Evolutionary conservation across 1,140 invertebrate species (phyloP).

Genomic region (Achroia grisella): DNA sequence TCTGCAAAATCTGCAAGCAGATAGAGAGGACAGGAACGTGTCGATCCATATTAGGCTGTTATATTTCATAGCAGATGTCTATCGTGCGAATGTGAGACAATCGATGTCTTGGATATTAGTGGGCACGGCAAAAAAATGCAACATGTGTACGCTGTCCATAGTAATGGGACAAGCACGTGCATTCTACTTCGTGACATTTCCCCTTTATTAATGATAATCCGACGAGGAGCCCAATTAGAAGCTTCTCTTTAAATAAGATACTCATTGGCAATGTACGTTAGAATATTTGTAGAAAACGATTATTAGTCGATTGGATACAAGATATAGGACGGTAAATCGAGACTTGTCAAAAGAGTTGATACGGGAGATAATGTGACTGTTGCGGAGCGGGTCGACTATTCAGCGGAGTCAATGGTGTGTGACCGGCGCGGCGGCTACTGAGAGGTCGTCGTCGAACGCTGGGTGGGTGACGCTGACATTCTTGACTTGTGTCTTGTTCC

Average conservation of each 20-base stretch:
- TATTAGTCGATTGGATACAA: too few species aligned
- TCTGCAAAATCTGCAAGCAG: constrained; percentile 23
- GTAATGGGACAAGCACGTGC: constrained; percentile 38
- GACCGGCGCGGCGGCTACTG: constrained; percentile 42
- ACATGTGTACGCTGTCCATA: constrained; percentile 38
- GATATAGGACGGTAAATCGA: constrained; percentile 15
- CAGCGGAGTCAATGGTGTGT: constrained; percentile 60
- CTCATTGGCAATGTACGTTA: too few species aligned
- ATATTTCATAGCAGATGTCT: constrained; percentile 51
- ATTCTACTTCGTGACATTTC: constrained; percentile 18
- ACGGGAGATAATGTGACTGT: constrained; percentile 46
- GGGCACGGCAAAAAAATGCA: constrained; percentile 36
- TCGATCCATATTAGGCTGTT: constrained; percentile 14
- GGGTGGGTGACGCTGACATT: constrained; percentile 60
- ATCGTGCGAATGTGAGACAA: constrained; percentile 39
- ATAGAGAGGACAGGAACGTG: constrained; percentile 20
- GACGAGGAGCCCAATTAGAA: background rate
- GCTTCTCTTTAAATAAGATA: too few species aligned
- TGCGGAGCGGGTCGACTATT: constrained; percentile 44
- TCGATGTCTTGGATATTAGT: constrained; percentile 44
- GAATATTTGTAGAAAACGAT: too few species aligned
- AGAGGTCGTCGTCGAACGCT: constrained; percentile 44
- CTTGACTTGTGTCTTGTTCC: constrained; percentile 41
- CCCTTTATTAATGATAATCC: constrained; percentile 12
- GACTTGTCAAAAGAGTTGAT: constrained; percentile 45